A percentile compares a stretch with the other conserved stretches of the same genome.
phyloP scores from a whole-genome alignment of 2,113 vertebrate genomes.

The Chaetops frenatus region DNA sequence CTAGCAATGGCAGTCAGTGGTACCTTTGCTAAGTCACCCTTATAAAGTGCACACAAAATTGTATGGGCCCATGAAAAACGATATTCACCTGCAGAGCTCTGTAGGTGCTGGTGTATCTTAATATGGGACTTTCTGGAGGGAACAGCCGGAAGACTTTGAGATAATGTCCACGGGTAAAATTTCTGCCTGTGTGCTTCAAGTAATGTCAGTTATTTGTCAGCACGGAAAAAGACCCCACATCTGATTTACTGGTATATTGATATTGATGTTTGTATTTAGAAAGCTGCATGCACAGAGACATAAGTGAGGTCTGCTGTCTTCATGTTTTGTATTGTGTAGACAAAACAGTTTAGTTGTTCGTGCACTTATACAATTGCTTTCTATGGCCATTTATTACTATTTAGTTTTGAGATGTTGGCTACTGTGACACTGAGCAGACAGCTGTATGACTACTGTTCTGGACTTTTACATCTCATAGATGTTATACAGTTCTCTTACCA shows the following conservation, averaged over 20 bases:
- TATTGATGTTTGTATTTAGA: background rate
- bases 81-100: background rate
- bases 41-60: background rate
- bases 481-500: background rate
- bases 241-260: background rate
- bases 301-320: background rate
- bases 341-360: background rate
- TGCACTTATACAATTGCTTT: background rate
- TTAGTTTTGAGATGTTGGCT: background rate
- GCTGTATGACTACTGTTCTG: background rate
- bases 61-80: accelerated
- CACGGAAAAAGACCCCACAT: slow-evolving; percentile 71
- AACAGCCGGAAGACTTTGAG: slow-evolving; percentile 77
- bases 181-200: slow-evolving; percentile 69
- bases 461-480: no score
- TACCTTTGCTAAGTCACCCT: background rate
- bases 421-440: background rate
- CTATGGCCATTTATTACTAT: background rate
- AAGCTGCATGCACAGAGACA: background rate
- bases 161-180: slow-evolving; percentile 64
- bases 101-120: slow-evolving; percentile 54
- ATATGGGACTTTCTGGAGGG: slow-evolving; percentile 68
- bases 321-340: background rate
- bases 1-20: background rate
- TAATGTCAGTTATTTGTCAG: slow-evolving; percentile 72